These are phyloP conservation scores for Peromyscus eremicus DNA, from an alignment of 2,797 vertebrate genomes.

Conservation along the genomic window DNA sequence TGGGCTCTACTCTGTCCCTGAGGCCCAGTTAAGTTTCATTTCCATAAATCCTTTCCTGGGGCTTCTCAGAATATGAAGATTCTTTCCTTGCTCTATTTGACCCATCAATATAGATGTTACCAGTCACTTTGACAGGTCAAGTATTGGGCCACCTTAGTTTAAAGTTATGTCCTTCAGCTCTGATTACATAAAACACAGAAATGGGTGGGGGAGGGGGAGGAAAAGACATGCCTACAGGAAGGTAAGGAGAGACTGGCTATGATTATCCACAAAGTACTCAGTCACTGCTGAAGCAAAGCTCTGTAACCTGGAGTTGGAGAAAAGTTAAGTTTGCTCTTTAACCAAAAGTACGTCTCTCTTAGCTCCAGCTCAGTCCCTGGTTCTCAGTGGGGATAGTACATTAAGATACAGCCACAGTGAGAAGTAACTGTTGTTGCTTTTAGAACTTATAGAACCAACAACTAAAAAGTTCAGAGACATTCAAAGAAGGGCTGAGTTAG, in stretches of 20 bases:
- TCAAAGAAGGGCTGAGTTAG: neutral
- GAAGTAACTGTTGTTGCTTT: neutral
- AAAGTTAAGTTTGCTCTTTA: constrained; percentile 16
- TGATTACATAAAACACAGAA: neutral
- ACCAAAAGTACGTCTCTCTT: neutral
- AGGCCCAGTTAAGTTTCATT: constrained; percentile 11
- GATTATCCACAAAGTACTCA: neutral
- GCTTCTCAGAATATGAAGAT: neutral
- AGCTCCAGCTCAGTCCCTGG: neutral
- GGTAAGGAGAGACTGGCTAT: neutral
- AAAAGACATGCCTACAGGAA: neutral
- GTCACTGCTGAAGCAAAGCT: neutral
- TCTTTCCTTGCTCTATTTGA: neutral
- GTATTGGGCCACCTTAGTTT: neutral
- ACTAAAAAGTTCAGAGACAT: neutral
- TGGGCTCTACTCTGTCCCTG: neutral
- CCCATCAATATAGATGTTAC: neutral
- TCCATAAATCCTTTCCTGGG: neutral
- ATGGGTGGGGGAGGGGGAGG: accelerated
- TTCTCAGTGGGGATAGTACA: neutral
- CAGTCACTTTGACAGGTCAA: neutral
- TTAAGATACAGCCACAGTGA: neutral
- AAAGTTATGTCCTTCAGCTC: neutral
- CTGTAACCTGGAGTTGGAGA: neutral
- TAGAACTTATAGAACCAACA: neutral